Evolutionary conservation across 1,140 invertebrate genomes (phyloP).

Genomic region (Pachyrhynchus sulphureomaculatus): DNA sequence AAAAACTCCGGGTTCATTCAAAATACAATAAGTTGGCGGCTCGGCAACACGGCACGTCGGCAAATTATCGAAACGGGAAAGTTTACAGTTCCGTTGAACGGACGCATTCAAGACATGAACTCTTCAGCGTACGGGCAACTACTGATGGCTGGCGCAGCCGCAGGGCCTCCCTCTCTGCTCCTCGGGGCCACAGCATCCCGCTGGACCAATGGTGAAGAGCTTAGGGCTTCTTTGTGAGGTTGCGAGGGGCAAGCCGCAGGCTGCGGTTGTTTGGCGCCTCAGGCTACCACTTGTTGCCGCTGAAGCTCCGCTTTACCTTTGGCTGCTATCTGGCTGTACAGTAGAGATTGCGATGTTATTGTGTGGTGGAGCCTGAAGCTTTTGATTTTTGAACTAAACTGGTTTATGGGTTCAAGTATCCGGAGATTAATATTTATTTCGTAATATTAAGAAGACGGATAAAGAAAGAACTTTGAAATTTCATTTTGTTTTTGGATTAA

Average conservation of each 20-base stretch:
- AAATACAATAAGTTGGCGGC: background rate
- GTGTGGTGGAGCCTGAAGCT: constrained; percentile 16
- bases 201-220: constrained; percentile 43
- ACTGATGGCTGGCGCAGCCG: constrained; percentile 47
- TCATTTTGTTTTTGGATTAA: too few relatives aligned
- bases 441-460: too few relatives aligned
- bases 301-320: constrained; percentile 19
- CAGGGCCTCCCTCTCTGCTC: constrained; percentile 42
- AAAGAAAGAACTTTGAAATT: too few relatives aligned
- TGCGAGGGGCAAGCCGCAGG: constrained; percentile 28
- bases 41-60: background rate
- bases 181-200: constrained; percentile 42
- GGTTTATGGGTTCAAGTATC: constrained; percentile 27
- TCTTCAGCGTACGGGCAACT: constrained; percentile 41
- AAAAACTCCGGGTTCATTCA: background rate
- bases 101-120: constrained; percentile 31
- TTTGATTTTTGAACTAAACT: constrained; percentile 29
- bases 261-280: constrained; percentile 34
- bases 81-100: background rate
- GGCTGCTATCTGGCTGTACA: constrained; percentile 3
- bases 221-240: constrained; percentile 35
- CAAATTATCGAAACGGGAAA: constrained; percentile 4
- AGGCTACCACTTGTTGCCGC: constrained; percentile 39
- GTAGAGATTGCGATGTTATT: constrained; percentile 10
- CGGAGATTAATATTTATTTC: background rate